A percentile compares a stretch with the other conserved stretches of the same genome.
These are phyloP conservation scores for Drosophila antonietae DNA, from an alignment of 2,888 invertebrate species.

Conservation along the genomic window DNA sequence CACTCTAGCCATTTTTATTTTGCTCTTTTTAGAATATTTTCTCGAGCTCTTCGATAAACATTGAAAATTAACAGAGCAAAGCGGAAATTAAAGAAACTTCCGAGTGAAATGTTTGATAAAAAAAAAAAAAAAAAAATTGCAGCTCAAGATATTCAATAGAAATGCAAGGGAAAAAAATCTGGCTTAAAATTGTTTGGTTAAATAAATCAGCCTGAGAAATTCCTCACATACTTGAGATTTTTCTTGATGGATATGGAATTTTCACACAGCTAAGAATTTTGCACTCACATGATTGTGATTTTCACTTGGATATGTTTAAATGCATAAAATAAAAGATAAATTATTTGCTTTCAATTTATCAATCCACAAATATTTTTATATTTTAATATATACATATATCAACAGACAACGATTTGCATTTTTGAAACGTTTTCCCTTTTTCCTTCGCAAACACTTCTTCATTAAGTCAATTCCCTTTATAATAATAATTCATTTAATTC, in stretches of 20 bases:
- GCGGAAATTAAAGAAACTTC: conserved; percentile 3
- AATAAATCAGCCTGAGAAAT: background rate
- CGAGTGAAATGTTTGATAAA: conserved; percentile 2
- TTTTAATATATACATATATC: too few relatives aligned
- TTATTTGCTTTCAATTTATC: too few relatives aligned
- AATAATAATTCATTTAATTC: conserved; percentile 34
- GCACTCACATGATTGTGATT: background rate
- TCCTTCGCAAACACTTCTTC: background rate
- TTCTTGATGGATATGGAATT: background rate
- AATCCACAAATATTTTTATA: too few relatives aligned
- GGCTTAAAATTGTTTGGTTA: background rate
- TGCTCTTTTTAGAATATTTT: background rate
- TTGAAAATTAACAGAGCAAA: conserved; percentile 9
- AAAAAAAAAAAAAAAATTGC: background rate
- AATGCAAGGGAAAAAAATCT: background rate
- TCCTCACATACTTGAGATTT: background rate
- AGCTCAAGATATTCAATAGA: background rate
- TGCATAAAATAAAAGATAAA: background rate
- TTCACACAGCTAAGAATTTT: conserved; percentile 1
- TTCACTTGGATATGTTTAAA: background rate
- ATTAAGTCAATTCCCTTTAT: background rate
- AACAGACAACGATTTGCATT: too few relatives aligned
- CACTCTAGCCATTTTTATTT: conserved; percentile 4
- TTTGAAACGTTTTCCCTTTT: too few relatives aligned
- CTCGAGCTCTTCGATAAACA: conserved; percentile 8